A percentile compares a stretch with the other conserved stretches of the same genome.
phyloP scores from a whole-genome alignment of 2,888 invertebrate genomes.

The Tribolium freemani region DNA sequence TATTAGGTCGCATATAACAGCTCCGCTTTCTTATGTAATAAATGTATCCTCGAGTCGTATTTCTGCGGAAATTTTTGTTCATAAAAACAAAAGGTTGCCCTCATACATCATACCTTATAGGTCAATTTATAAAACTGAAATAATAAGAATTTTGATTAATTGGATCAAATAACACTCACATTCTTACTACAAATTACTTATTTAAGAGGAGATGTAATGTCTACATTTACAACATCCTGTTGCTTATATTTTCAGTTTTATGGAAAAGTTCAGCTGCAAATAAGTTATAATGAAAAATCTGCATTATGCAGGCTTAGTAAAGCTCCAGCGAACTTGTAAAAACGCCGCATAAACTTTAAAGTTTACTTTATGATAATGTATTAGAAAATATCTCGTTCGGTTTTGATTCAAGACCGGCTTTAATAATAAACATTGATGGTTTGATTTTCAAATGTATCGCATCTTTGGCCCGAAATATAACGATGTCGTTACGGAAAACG shows the following conservation, averaged over 20 bases:
- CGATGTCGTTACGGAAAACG: slow-evolving; percentile 2
- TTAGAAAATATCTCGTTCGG: background rate
- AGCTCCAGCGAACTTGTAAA: background rate
- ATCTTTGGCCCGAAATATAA: slow-evolving; percentile 1
- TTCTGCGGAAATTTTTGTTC: background rate
- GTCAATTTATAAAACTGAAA: background rate
- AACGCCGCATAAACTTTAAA: background rate
- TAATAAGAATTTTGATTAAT: background rate
- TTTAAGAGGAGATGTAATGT: background rate
- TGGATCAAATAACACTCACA: background rate
- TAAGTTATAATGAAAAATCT: background rate
- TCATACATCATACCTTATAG: background rate
- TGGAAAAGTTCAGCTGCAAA: background rate
- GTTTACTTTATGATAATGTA: background rate
- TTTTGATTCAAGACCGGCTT: background rate
- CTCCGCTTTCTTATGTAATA: background rate
- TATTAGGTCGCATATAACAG: background rate
- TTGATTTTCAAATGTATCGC: background rate
- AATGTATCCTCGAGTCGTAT: background rate
- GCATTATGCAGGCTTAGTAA: background rate
- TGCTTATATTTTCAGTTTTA: background rate
- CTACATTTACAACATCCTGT: background rate
- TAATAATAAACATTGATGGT: background rate
- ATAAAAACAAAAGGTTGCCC: background rate
- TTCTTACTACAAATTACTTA: background rate